phyloP scores from a whole-genome alignment of 2,888 invertebrate genomes.

The Pteria penguin region DNA sequence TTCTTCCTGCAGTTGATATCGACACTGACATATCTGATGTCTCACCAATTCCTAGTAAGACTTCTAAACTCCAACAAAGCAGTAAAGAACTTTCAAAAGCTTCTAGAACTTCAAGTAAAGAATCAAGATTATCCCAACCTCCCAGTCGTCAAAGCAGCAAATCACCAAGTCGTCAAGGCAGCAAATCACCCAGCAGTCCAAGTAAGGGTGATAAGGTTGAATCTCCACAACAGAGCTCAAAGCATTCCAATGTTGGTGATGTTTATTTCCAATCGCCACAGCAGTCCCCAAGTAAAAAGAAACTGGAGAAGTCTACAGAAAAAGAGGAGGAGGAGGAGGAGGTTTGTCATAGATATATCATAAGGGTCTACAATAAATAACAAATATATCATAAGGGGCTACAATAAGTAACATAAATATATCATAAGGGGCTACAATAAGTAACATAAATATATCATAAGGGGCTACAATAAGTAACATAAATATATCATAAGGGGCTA shows the following conservation, averaged over 20 bases:
- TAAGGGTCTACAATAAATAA: no score
- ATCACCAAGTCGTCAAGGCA: neutral
- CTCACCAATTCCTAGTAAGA: conserved; percentile 52
- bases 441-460: no score
- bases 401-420: no score
- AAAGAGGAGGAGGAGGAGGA: conserved; percentile 36
- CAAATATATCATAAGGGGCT: no score
- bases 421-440: no score
- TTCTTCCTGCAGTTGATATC: conserved; percentile 71
- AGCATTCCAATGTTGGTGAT: conserved; percentile 3
- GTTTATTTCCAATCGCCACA: conserved; percentile 31
- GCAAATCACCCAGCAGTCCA: neutral
- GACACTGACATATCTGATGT: conserved; percentile 66
- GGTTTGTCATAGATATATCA: conserved; percentile 18
- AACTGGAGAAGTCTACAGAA: conserved; percentile 54
- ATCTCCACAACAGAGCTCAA: neutral
- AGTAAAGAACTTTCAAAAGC: neutral
- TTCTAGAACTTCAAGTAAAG: neutral
- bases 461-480: no score
- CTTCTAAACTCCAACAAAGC: neutral
- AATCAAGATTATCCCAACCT: neutral
- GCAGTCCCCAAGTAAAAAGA: conserved; percentile 49
- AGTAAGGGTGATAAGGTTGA: neutral
- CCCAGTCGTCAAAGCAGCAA: neutral
- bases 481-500: no score